Percentiles rank a stretch among this genome's conserved stretches.
phyloP scores from a whole-genome alignment of 2,113 vertebrate species.

The Sinocyclocheilus grahami region DNA sequence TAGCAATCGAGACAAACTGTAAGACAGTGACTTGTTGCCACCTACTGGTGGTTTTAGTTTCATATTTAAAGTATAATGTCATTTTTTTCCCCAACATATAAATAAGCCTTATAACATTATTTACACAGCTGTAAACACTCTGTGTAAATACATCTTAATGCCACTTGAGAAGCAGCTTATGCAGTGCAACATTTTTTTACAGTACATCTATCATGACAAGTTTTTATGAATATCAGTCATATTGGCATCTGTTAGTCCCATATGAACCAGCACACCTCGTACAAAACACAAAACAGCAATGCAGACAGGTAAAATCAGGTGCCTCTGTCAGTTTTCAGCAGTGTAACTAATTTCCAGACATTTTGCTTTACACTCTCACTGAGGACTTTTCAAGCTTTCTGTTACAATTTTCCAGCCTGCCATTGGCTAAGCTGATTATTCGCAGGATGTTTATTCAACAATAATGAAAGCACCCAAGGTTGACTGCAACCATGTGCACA shows the following conservation, averaged over 20 bases:
- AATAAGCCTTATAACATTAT: too few species aligned
- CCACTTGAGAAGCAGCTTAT: too few species aligned
- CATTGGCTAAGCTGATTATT: slow-evolving; percentile 19
- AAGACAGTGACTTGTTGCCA: too few species aligned
- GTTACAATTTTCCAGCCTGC: slow-evolving; percentile 5
- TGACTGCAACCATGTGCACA: slow-evolving; percentile 32
- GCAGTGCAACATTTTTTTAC: too few species aligned
- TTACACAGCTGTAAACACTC: too few species aligned
- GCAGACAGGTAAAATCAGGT: background rate
- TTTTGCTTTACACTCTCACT: background rate
- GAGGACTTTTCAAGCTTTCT: slow-evolving; percentile 6
- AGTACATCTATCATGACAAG: too few species aligned
- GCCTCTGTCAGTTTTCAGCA: background rate
- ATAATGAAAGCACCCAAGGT: slow-evolving; percentile 53
- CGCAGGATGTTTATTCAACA: background rate
- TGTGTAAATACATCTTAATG: too few species aligned
- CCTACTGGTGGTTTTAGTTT: too few species aligned
- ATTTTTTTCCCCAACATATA: too few species aligned
- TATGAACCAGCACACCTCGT: background rate
- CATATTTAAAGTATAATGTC: too few species aligned
- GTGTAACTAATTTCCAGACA: background rate
- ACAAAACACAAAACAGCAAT: background rate
- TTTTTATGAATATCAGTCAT: background rate
- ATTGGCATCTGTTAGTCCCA: background rate
- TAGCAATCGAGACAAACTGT: too few species aligned